Percentiles rank a stretch among this genome's conserved stretches.
Evolutionary conservation across 2,113 vertebrate genomes (phyloP).

Genomic region (Sigmodon hispidus): DNA sequence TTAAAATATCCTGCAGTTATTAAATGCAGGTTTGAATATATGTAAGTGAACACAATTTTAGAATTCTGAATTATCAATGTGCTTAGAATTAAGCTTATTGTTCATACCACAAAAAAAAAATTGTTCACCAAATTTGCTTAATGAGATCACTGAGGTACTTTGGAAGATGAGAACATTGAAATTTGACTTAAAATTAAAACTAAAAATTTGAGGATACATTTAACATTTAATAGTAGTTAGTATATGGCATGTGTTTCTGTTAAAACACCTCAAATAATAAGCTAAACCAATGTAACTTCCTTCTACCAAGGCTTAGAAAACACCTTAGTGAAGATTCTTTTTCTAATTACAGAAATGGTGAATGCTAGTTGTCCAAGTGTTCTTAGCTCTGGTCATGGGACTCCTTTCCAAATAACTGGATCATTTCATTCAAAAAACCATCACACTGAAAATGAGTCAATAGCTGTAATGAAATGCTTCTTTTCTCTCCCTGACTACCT

Average conservation of each 20-base stretch:
- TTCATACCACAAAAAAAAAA: background rate
- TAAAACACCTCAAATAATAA: background rate
- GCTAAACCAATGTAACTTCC: background rate
- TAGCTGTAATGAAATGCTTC: background rate
- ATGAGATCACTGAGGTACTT: background rate
- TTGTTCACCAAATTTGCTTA: background rate
- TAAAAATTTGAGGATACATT: background rate
- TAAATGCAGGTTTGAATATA: slow-evolving; percentile 3
- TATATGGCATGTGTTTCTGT: background rate
- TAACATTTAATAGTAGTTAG: background rate
- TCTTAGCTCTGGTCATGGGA: background rate
- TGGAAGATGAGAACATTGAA: background rate
- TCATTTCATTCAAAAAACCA: background rate
- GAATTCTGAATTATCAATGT: slow-evolving; percentile 25
- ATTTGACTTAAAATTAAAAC: background rate
- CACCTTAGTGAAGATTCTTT: background rate
- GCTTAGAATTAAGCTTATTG: slow-evolving; percentile 8
- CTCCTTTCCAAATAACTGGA: background rate
- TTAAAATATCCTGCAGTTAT: background rate
- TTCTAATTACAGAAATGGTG: background rate
- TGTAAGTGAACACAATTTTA: slow-evolving; percentile 45
- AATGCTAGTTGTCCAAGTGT: background rate
- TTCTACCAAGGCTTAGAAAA: background rate
- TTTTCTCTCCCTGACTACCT: background rate
- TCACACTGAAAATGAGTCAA: background rate